phyloP scores from a whole-genome alignment of 2,797 vertebrate species.

The Caiman crocodilus region DNA sequence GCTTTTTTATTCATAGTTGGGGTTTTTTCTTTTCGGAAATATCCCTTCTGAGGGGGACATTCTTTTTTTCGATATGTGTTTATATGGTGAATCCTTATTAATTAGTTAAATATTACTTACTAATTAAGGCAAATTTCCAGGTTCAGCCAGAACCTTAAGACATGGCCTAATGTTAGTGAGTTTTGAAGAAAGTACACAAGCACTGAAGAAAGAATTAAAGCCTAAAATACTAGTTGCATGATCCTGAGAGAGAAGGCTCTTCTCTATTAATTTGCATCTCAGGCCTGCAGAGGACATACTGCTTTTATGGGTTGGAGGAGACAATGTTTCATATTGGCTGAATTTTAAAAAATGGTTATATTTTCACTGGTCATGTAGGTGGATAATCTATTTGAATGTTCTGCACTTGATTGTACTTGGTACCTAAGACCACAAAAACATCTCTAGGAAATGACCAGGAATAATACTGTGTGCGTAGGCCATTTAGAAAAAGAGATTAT shows the following conservation, averaged over 20 bases:
- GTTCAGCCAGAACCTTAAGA: background rate
- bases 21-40: too few relatives aligned
- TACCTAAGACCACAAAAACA: background rate
- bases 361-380: background rate
- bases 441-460: background rate
- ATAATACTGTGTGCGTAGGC: background rate
- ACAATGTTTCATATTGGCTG: background rate
- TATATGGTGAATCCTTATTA: too few relatives aligned
- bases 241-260: background rate
- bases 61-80: too few relatives aligned
- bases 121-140: too few relatives aligned
- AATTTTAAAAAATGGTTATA: background rate
- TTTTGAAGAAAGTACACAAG: background rate
- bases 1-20: too few relatives aligned
- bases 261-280: conserved; percentile 3
- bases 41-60: too few relatives aligned
- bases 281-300: background rate
- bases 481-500: background rate
- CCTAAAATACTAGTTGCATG: background rate
- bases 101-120: too few relatives aligned
- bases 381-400: background rate
- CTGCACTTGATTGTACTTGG: background rate
- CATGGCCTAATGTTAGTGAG: background rate
- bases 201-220: background rate
- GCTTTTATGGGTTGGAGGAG: background rate